Percentiles rank a stretch among this genome's conserved stretches.
Evolutionary conservation across 2,888 invertebrate species (phyloP).

Genomic region (Tuberolachnus salignus): DNA sequence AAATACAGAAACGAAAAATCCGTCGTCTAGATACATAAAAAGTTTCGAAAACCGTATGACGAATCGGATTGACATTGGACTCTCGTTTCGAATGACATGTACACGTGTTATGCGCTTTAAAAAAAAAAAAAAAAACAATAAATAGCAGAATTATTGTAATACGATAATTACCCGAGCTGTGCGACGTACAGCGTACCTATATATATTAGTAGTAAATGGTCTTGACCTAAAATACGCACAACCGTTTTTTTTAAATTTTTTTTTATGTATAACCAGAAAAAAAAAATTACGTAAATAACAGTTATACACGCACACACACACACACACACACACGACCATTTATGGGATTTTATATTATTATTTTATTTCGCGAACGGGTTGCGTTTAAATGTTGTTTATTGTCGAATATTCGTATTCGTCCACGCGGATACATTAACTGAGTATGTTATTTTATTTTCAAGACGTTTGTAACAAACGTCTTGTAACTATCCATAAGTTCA

Average conservation of each 20-base stretch:
- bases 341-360: neutral
- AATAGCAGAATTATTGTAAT: conserved; percentile 48
- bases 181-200: neutral
- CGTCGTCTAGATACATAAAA: neutral
- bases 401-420: neutral
- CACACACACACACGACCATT: conserved; percentile 6
- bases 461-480: too few species aligned
- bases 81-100: neutral
- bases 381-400: neutral
- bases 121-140: neutral
- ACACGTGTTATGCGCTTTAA: conserved; percentile 28
- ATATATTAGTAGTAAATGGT: neutral
- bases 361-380: neutral
- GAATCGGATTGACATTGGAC: conserved; percentile 49
- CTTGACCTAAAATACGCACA: conserved; percentile 42
- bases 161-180: conserved; percentile 34
- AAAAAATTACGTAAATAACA: neutral
- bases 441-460: neutral
- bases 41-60: conserved; percentile 1
- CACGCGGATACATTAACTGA: neutral
- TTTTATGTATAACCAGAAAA: conserved; percentile 23
- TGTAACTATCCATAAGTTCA: too few species aligned
- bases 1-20: too few species aligned
- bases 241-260: neutral
- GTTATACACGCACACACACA: neutral